Evolutionary conservation across 2,113 vertebrate species (phyloP).

Genomic region (Ciconia stormi): DNA sequence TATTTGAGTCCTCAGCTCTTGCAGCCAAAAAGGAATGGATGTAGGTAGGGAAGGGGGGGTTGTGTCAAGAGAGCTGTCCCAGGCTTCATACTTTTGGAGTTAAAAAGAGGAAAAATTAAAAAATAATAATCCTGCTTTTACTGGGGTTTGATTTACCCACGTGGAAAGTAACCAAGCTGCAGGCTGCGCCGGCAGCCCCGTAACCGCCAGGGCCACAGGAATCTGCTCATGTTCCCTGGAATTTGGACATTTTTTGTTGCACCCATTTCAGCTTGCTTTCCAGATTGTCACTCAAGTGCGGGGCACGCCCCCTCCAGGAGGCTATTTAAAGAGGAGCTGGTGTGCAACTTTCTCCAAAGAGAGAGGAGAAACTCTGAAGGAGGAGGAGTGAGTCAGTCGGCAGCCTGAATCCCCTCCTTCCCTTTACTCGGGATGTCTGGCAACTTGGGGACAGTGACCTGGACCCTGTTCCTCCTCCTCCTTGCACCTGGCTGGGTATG

Average conservation of each 20-base stretch:
- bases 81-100: neutral
- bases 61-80: neutral
- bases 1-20: neutral
- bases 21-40: neutral
- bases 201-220: neutral
- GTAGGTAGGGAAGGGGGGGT: neutral
- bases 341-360: neutral
- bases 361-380: neutral
- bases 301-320: constrained; percentile 14
- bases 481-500: constrained; percentile 19
- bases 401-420: neutral
- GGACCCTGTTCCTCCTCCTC: neutral
- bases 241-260: neutral
- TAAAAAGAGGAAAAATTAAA: neutral
- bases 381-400: rapidly evolving
- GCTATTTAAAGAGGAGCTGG: constrained; percentile 28
- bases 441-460: neutral
- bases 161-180: neutral
- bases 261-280: neutral
- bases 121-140: neutral
- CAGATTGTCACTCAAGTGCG: neutral
- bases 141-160: neutral
- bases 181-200: neutral
- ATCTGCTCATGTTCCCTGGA: neutral
- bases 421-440: neutral